Evolutionary conservation across 1,140 invertebrate species (phyloP).

Genomic region (Drosophila tropicalis): DNA sequence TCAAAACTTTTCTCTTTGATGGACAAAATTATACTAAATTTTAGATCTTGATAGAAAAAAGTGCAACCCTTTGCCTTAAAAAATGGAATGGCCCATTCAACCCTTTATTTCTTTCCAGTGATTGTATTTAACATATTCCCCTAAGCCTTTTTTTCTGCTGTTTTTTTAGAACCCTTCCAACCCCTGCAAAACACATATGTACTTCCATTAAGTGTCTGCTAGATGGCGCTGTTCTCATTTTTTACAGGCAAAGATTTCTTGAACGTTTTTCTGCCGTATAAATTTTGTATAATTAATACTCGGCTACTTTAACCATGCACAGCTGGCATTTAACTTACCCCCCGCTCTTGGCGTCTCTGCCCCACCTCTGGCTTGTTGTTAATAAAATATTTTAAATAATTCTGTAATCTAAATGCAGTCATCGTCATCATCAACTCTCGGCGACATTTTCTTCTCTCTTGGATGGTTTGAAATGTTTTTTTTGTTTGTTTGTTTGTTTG

Average conservation of each 20-base stretch:
- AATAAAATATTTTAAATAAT: slow-evolving; percentile 82
- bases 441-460: slow-evolving; percentile 46
- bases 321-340: slow-evolving; percentile 55
- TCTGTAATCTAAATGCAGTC: slow-evolving; percentile 81
- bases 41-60: slow-evolving; percentile 35
- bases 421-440: slow-evolving; percentile 59
- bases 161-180: slow-evolving; percentile 71
- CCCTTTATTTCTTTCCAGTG: slow-evolving; percentile 66
- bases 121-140: slow-evolving; percentile 53
- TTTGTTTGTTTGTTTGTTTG: background rate
- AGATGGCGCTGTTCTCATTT: slow-evolving; percentile 61
- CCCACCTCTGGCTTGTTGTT: slow-evolving; percentile 38
- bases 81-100: slow-evolving; percentile 45
- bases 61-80: slow-evolving; percentile 53
- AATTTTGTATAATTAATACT: slow-evolving; percentile 80
- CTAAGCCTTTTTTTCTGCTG: background rate
- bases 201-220: background rate
- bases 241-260: slow-evolving; percentile 47
- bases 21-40: slow-evolving; percentile 37
- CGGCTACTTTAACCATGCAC: slow-evolving; percentile 59
- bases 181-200: slow-evolving; percentile 26
- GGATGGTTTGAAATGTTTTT: background rate
- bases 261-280: slow-evolving; percentile 25
- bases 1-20: background rate
- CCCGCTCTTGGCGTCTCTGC: background rate